Evolutionary conservation across 2,113 vertebrate species (phyloP), one percentile per base, ranked within the genome.

Genomic region (Albula glossodonta): DNA sequence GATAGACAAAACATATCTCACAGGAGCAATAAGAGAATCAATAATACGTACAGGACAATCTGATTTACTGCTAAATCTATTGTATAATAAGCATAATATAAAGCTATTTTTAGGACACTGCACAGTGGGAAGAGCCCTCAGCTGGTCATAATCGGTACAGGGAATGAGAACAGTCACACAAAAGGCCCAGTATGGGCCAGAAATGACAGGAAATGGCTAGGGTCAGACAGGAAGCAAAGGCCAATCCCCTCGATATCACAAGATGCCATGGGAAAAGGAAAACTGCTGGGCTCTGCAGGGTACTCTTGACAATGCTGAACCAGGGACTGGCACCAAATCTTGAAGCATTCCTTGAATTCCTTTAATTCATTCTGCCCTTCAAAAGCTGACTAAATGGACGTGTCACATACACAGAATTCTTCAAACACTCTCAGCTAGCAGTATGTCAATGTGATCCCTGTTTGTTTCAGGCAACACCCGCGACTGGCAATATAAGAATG

Each of bases 191-290:
- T 56, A 56, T 85, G 74, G 31, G 52, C 51, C 70, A 79, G 84
- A 41, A 48, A n/a, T 4, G 10, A 52, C n/a, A 60, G 83, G 60
- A 74, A 51, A 13, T 70, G 60, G 57, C 49, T 49, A 19, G 78
- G 48, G 82, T 49, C 83, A 25, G 41, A 49, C 83, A 83, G 82
- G 83, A 84, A 78, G 83, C 70, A 1, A 8, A 84, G 70, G 60
- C 48, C 63, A 74, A 84, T 77, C 77, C 50, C 15, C 22, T 17
- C 4, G 51, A 50, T 51, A 84, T 84, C 52, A 84, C 83, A 0
- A 57, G 4, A 50, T 25, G 49, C 4, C 17, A 10, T 52, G 83
- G 51, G 9, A 51, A 63, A 74, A 49, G 63, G 82, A 70, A 7
- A 84, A 74, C n/a, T 19, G 77, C 74, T 78, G 31, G 70, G 49